Base-by-base conservation (phyloP, 2,797 vertebrate species). In the Tauraco hartlaubi region DNA sequence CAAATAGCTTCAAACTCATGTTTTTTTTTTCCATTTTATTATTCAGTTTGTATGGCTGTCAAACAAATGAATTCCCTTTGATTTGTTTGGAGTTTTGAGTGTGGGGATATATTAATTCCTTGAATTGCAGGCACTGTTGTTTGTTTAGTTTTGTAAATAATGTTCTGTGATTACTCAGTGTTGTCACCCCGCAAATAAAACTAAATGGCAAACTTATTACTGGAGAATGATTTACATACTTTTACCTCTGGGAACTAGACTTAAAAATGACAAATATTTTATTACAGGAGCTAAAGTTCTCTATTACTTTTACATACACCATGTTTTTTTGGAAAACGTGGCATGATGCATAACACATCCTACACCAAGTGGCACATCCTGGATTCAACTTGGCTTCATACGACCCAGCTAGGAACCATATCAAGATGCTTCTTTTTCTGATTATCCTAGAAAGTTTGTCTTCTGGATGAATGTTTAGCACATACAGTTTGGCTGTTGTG, bases 101-200 rank as follows among this genome's bases (percentile, higher is more conserved):
- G n/a, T 77, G 74, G 61, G 51, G 61, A 49, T 85, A 44, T 85
- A 80, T 68, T 68, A 88, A 84, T 87, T 86, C 76, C 56, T 94
- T 66, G 73, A 86, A 74, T 90, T 66, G 76, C 69, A 64, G 41
- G 69, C 76, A 67, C 41, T 76, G 48, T 37, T 73, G 76, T 69
- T 79, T 87, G 75, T 79, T 95, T 88, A 67, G 90, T 94, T 92
- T 80, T 35, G 52, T 37, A 88, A 94, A 94, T 55, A 91, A 72
- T 7, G 11, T 35, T 80, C 56, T 63, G 35, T 59, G 62, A 88
- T 89, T 77, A 73, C 78, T 79, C 72, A n/a, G 37, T 14, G 73
- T 66, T 85, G 56, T 71, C 69, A 49, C 56, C 75, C 77, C 5
- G 0, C 78, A 92, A 91, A 94, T 59, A 83, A 81, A 96, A 82